phyloP scores from a whole-genome alignment of 2,888 invertebrate species.

The Beris morrisii region DNA sequence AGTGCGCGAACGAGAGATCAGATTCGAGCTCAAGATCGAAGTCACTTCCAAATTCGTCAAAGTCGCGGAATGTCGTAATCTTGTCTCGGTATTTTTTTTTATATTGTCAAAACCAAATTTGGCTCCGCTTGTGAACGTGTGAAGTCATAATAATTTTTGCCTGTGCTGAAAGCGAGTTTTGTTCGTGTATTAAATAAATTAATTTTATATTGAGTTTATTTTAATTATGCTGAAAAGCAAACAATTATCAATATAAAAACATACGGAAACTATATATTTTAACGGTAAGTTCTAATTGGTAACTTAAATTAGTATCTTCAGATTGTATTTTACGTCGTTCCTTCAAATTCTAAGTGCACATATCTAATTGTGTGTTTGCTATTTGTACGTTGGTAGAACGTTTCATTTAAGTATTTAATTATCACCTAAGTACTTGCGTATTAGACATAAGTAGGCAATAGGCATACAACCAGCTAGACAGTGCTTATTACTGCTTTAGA shows the following conservation, averaged over 20 bases:
- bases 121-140: conserved; percentile 13
- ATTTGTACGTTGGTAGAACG: not conserved
- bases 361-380: not conserved
- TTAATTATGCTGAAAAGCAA: conserved; percentile 5
- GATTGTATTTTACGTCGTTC: no score
- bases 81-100: conserved; percentile 7
- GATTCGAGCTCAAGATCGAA: not conserved
- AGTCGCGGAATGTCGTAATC: conserved; percentile 29
- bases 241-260: not conserved
- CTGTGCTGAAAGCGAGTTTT: conserved; percentile 27
- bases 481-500: not conserved
- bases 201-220: conserved; percentile 14
- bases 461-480: conserved; percentile 1
- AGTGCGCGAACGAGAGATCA: not conserved
- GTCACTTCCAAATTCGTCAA: conserved; percentile 27
- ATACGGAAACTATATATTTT: not conserved
- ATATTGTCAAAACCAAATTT: conserved; percentile 25
- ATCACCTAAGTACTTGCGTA: conserved; percentile 18
- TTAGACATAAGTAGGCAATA: no score
- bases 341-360: no score
- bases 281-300: conserved; percentile 8
- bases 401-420: conserved; percentile 24
- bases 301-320: not conserved
- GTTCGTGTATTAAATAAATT: conserved; percentile 16
- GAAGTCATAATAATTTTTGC: conserved; percentile 12